Conservation (phyloP, 2,113 vertebrate genomes). For the Lepisosteus oculatus region DNA sequence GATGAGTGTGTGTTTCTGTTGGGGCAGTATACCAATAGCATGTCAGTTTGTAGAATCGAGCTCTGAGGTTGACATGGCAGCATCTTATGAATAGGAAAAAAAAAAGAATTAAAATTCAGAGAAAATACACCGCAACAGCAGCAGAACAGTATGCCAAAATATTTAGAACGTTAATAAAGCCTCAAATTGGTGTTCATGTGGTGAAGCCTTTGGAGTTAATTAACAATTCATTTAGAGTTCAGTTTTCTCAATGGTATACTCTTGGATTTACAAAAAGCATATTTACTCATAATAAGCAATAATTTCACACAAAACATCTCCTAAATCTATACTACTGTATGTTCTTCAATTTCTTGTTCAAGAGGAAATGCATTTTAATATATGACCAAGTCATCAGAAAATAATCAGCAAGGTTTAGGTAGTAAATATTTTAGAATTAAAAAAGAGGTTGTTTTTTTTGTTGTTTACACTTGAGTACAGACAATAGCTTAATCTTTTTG, state of each 20-base stretch:
- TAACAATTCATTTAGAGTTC: slow-evolving; percentile 15
- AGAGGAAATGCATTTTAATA: slow-evolving; percentile 46
- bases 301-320: slow-evolving; percentile 2
- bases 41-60: too few relatives aligned
- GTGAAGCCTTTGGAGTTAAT: slow-evolving; percentile 8
- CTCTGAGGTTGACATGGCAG: too few relatives aligned
- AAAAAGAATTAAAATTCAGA: too few relatives aligned
- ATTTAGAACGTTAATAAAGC: slow-evolving; percentile 4
- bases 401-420: slow-evolving; percentile 42
- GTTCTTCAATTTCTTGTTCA: slow-evolving; percentile 38
- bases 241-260: not conserved
- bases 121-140: too few relatives aligned
- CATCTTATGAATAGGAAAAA: too few relatives aligned
- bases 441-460: slow-evolving; percentile 53
- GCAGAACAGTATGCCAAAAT: not conserved
- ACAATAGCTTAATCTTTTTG: slow-evolving; percentile 60
- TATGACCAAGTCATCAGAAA: slow-evolving; percentile 46
- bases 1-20: too few relatives aligned
- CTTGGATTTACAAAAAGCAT: not conserved
- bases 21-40: too few relatives aligned
- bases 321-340: slow-evolving; percentile 34
- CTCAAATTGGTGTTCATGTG: slow-evolving; percentile 10
- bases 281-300: slow-evolving; percentile 6
- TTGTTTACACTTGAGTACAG: slow-evolving; percentile 52
- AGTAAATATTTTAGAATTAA: slow-evolving; percentile 49